phyloP scores from a whole-genome alignment of 2,113 vertebrate species.

The Podiceps cristatus region DNA sequence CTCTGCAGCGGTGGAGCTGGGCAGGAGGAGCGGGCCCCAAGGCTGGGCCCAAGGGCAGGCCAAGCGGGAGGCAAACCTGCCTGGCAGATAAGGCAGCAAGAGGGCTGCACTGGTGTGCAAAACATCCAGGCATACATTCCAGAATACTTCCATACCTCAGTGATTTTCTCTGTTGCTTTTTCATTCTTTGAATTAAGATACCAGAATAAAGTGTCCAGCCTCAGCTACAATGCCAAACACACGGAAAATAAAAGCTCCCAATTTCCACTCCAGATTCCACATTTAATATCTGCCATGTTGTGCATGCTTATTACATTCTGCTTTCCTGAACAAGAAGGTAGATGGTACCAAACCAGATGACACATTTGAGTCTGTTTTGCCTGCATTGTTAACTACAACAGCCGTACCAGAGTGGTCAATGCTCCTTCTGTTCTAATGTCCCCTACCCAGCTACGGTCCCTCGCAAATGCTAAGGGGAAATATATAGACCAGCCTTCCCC shows the following conservation, averaged over 20 bases:
- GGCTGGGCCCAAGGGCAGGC: neutral
- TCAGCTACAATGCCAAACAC: neutral
- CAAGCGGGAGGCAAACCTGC: neutral
- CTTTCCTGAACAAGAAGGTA: neutral
- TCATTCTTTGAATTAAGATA: neutral
- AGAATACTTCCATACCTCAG: neutral
- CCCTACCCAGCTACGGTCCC: neutral
- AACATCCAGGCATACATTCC: neutral
- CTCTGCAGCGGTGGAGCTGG: neutral
- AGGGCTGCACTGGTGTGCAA: too few species aligned
- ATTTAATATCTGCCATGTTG: neutral
- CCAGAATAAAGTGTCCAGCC: neutral
- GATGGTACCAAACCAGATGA: neutral
- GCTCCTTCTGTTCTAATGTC: neutral
- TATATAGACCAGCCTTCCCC: neutral
- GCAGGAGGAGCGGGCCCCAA: too few species aligned
- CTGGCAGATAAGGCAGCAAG: neutral
- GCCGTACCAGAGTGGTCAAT: neutral
- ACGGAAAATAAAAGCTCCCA: neutral
- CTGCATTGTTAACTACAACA: accelerated
- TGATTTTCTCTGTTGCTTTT: neutral
- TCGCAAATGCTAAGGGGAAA: neutral
- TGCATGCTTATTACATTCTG: neutral
- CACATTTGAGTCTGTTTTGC: neutral
- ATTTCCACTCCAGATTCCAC: neutral